Base-by-base conservation (phyloP, 2,888 invertebrate species). In the Ptychoptera albimana region DNA sequence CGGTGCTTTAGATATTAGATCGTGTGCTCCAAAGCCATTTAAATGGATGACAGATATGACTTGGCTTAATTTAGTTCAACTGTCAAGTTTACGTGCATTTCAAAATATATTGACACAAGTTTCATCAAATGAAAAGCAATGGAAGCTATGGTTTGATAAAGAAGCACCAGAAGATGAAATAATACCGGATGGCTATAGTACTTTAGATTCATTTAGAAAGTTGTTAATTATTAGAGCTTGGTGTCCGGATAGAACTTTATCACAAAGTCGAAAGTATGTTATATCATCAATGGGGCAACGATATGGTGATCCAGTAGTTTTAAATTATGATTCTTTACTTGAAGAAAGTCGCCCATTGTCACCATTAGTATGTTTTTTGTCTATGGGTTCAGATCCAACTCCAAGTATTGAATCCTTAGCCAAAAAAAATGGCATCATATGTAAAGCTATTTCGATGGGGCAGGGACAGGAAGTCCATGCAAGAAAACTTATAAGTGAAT, bases 361-460 rank as follows among this genome's bases (percentile, higher is more conserved):
- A 3, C 86, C 86, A 0, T 68, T 86, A 54, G 73, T 85, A 50
- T 82, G 85, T 45, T 79, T 86, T 55, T 60, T 87, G 48, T 83
- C 84, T 37, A 83, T 82, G 74, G 87, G 87, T 0, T 81, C 84
- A 0, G 87, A 87, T 65, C 86, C 87, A 0, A 86, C 85, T 1
- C 75, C 78, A 0, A 76, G 76, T 44, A 86, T 87, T 42, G 83
- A 85, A 58, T 68, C 68, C 31, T 69, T 84, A 1, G 80, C 83
- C 1, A 85, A 79, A 57, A 74, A 76, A 49, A 53, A 77, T 56
- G 79, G 79, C 51, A 70, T 75, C 45, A 51, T 66, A 4, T 75
- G 75, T 50, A 72, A 68, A 44, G 74, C 78, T 37, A 78, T 84
- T 51, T 82, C 82, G 1, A 82, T 84, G 83, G 83, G 84, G 0